A percentile compares a stretch with the other conserved stretches of the same genome.
These are phyloP conservation scores for Ptilorrhoa leucosticta DNA, from an alignment of 2,113 vertebrate species.

Conservation along the genomic window DNA sequence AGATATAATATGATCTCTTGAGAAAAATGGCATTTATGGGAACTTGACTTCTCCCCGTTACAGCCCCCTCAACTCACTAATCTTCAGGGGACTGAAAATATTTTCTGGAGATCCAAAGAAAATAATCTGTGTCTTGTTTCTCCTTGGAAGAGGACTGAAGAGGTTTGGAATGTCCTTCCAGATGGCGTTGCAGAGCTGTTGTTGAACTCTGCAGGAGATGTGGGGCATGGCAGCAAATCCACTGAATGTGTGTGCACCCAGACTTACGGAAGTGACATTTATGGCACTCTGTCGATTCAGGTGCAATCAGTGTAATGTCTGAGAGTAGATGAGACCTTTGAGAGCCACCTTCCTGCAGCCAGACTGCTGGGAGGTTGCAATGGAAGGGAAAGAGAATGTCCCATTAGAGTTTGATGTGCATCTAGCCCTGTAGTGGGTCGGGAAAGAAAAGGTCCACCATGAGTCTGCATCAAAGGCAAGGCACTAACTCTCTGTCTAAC, in stretches of 20 bases:
- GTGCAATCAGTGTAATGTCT: neutral
- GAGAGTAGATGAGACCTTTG: neutral
- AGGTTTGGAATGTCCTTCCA: neutral
- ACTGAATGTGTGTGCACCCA: neutral
- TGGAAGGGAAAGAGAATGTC: neutral
- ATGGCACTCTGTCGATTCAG: neutral
- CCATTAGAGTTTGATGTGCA: neutral
- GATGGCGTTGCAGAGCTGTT: neutral
- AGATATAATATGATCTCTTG: neutral
- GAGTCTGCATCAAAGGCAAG: neutral
- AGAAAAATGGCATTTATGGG: neutral
- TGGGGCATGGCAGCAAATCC: neutral
- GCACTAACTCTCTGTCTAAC: constrained; percentile 9
- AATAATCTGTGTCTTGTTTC: neutral
- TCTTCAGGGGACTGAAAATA: neutral
- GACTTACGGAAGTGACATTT: neutral
- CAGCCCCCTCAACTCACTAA: neutral
- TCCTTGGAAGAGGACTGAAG: neutral
- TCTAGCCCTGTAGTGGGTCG: neutral
- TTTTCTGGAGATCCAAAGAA: neutral
- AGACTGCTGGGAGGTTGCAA: neutral
- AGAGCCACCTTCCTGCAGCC: neutral
- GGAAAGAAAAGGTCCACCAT: neutral
- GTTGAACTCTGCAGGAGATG: neutral
- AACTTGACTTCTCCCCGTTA: neutral